Percentiles rank a stretch among this genome's conserved stretches.
These are phyloP conservation scores for Heliconius eleuchia DNA, from an alignment of 1,140 invertebrate genomes.

Conservation along the genomic window DNA sequence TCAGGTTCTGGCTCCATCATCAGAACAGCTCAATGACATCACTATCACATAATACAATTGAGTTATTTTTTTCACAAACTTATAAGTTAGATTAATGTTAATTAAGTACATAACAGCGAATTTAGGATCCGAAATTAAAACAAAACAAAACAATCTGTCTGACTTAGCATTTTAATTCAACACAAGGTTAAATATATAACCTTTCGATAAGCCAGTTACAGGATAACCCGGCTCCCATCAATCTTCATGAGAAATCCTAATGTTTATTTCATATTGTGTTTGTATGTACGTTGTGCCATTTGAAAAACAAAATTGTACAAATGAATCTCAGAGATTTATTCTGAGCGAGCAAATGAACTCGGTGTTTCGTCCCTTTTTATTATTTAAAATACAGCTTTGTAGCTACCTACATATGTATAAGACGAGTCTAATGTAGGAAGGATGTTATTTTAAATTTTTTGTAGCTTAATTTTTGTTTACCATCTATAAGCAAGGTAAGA, in stretches of 20 bases:
- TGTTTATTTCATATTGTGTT: conserved; percentile 36
- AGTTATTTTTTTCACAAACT: too few relatives aligned
- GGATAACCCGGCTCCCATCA: conserved; percentile 22
- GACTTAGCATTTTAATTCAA: conserved; percentile 10
- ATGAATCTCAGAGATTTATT: conserved; percentile 59
- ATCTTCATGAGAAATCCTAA: conserved; percentile 34
- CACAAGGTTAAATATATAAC: conserved; percentile 8
- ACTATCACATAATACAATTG: too few relatives aligned
- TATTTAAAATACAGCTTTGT: conserved; percentile 43
- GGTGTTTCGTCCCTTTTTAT: conserved; percentile 51
- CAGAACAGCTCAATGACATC: too few relatives aligned
- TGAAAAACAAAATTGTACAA: conserved; percentile 51
- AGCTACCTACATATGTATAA: not conserved
- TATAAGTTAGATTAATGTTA: too few relatives aligned
- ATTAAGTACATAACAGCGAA: not conserved
- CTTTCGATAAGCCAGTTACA: conserved; percentile 21
- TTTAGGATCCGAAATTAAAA: not conserved
- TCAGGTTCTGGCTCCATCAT: too few relatives aligned
- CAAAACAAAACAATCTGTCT: not conserved
- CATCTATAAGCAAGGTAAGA: too few relatives aligned
- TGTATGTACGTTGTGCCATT: conserved; percentile 29
- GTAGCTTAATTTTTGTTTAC: too few relatives aligned
- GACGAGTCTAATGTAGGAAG: not conserved
- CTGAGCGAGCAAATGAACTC: conserved; percentile 54
- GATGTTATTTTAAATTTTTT: not conserved